These are phyloP conservation scores for Chamaetylas fuelleborni DNA, from an alignment of 2,113 vertebrate genomes.

Conservation along the genomic window DNA sequence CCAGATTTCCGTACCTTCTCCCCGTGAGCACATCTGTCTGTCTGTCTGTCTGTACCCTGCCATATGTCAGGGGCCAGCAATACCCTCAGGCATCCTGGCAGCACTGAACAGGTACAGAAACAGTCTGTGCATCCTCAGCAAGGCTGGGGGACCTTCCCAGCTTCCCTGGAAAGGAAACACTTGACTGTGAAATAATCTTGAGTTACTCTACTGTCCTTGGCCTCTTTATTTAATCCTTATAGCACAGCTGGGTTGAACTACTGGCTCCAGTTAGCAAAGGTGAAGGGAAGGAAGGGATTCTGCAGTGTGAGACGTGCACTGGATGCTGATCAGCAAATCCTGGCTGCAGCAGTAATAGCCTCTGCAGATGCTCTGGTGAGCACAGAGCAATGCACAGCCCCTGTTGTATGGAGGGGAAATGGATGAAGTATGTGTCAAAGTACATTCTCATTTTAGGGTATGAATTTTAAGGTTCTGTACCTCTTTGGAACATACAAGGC, in stretches of 20 bases:
- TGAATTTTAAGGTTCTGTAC: background rate
- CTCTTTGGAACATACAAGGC: background rate
- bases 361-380: background rate
- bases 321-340: background rate
- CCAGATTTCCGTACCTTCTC: background rate
- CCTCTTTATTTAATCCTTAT: background rate
- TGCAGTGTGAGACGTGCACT: background rate
- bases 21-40: rapidly evolving
- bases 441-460: background rate
- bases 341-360: background rate
- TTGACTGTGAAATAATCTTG: background rate
- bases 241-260: background rate
- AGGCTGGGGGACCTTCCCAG: background rate
- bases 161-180: background rate
- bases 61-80: background rate
- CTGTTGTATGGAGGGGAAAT: background rate
- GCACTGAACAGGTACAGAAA: background rate
- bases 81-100: background rate
- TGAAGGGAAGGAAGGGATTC: background rate
- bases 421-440: background rate
- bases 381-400: background rate
- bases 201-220: background rate
- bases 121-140: rapidly evolving
- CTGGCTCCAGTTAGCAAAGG: background rate
- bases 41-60: background rate